phyloP scores from a whole-genome alignment of 2,888 invertebrate species.

The Plusia festucae region DNA sequence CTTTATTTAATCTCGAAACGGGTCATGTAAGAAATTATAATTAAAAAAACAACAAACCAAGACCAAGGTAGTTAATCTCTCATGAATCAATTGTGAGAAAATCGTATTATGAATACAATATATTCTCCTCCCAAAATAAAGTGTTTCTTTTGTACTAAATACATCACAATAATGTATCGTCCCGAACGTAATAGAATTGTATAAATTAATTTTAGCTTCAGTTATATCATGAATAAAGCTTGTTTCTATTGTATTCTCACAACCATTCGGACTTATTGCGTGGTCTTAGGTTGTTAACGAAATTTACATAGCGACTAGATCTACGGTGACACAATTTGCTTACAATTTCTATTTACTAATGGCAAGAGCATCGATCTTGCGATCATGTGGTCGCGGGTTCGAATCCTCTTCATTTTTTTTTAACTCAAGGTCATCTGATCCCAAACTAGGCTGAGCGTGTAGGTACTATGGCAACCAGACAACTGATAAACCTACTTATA shows the following conservation, averaged over 20 bases:
- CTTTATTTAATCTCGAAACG: background rate
- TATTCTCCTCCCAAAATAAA: background rate
- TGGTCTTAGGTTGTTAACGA: background rate
- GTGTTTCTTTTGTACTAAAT: background rate
- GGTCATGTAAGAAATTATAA: background rate
- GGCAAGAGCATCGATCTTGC: too few relatives aligned
- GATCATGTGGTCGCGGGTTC: too few relatives aligned
- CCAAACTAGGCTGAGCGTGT: too few relatives aligned
- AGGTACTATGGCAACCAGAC: too few relatives aligned
- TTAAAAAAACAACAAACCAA: background rate
- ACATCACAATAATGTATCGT: background rate
- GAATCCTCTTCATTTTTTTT: too few relatives aligned
- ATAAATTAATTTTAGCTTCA: conserved; percentile 1
- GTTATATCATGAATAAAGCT: background rate
- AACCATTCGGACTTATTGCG: background rate
- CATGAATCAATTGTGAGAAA: conserved; percentile 8
- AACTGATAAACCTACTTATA: too few relatives aligned
- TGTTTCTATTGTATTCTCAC: background rate
- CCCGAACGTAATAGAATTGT: background rate
- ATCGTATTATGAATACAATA: background rate
- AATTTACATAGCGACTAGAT: background rate
- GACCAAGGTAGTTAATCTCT: background rate
- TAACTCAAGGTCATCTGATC: too few relatives aligned
- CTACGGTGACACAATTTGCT: background rate
- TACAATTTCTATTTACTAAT: background rate